Evolutionary conservation across 1,140 invertebrate species (phyloP).

Genomic region (Trachymyrmex septentrionalis): DNA sequence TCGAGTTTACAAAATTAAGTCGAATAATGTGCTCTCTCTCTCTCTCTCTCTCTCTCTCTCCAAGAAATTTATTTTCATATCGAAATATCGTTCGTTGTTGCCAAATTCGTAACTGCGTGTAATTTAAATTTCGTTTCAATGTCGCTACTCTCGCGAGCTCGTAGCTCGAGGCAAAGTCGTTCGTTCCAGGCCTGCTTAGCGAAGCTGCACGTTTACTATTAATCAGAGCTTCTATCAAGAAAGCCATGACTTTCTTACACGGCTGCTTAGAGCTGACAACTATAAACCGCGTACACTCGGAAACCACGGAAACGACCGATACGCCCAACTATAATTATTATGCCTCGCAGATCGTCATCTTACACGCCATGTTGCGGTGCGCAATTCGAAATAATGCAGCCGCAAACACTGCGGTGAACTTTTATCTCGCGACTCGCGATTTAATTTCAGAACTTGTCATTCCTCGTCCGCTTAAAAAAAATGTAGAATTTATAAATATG

Average conservation of each 20-base stretch:
- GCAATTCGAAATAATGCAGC: slow-evolving; percentile 25
- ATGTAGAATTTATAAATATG: neutral
- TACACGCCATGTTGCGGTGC: slow-evolving; percentile 40
- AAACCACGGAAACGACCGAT: slow-evolving; percentile 33
- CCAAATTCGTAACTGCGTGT: neutral
- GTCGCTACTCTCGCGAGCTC: neutral
- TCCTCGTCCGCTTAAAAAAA: neutral
- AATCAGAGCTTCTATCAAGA: slow-evolving; percentile 48
- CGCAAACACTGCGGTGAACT: slow-evolving; percentile 1
- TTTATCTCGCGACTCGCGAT: slow-evolving; percentile 36
- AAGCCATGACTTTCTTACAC: slow-evolving; percentile 48
- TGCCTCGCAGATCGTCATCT: slow-evolving; percentile 54
- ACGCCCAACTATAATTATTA: slow-evolving; percentile 52
- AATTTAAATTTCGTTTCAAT: neutral
- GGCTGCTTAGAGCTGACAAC: slow-evolving; percentile 26
- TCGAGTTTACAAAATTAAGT: neutral
- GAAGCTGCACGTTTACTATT: slow-evolving; percentile 24
- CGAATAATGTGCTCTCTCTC: neutral
- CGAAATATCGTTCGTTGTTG: neutral
- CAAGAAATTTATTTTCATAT: neutral
- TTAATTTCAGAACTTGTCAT: neutral
- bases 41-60: no score
- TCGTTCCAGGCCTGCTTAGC: slow-evolving; percentile 39
- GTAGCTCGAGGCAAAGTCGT: neutral
- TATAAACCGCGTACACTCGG: neutral